A percentile compares a stretch with the other conserved stretches of the same genome.
Evolutionary conservation across 2,888 invertebrate species (phyloP).

Genomic region (Scrobipalpa costella): DNA sequence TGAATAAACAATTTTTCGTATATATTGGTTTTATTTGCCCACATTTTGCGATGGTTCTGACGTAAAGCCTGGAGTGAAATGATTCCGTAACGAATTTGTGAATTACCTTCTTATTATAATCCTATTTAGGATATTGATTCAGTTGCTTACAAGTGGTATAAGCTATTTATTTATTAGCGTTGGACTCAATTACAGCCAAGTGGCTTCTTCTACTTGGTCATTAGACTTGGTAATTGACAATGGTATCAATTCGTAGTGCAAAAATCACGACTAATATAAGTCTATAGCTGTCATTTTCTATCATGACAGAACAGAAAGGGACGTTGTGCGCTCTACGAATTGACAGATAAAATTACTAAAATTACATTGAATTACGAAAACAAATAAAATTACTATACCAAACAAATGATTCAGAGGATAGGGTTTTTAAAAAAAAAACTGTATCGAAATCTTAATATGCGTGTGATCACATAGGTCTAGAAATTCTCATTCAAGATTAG

Average conservation of each 20-base stretch:
- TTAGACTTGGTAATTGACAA: background rate
- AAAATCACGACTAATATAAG: no score
- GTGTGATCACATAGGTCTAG: no score
- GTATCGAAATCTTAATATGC: no score
- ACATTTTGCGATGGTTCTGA: background rate
- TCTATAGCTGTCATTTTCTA: no score
- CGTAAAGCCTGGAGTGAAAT: background rate
- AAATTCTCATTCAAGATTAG: slow-evolving; percentile 4
- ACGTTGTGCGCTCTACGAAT: no score
- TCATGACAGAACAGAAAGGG: no score
- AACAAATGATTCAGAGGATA: no score
- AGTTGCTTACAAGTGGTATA: background rate
- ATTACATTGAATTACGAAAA: no score
- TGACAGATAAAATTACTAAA: no score
- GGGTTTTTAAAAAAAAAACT: no score
- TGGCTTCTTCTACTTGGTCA: background rate
- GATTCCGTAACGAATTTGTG: background rate
- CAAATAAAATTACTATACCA: no score
- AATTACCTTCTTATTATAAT: background rate
- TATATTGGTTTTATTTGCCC: background rate
- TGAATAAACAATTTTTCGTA: background rate
- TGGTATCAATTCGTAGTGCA: no score
- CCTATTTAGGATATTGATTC: background rate
- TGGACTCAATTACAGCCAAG: background rate
- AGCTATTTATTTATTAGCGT: background rate